phyloP scores from a whole-genome alignment of 2,797 vertebrate genomes.

The Balearica regulorum region DNA sequence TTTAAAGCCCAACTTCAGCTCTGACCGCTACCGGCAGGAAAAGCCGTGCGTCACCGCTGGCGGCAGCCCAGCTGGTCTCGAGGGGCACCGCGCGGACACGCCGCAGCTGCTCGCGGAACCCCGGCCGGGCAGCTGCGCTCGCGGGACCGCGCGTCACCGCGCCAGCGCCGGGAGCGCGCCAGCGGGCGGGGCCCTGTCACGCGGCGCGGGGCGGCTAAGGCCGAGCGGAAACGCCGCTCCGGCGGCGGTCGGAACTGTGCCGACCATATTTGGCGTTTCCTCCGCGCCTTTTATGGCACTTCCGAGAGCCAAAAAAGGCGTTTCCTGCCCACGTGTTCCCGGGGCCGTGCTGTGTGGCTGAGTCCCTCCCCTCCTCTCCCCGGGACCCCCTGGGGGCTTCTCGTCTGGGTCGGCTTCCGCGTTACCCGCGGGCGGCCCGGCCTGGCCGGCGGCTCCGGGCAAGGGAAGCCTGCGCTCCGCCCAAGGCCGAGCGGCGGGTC shows the following conservation, averaged over 20 bases:
- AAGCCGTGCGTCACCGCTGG: neutral
- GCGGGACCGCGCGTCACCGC: no score
- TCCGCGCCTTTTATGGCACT: neutral
- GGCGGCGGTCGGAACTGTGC: neutral
- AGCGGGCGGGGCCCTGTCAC: neutral
- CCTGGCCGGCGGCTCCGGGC: neutral
- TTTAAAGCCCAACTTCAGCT: neutral
- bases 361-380: accelerated
- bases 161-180: neutral
- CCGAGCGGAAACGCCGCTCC: neutral
- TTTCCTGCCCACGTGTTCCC: neutral
- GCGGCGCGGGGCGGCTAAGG: neutral
- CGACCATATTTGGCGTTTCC: slow-evolving; percentile 15
- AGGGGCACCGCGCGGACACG: neutral
- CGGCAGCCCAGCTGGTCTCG: neutral
- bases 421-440: accelerated
- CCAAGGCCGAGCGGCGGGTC: neutral
- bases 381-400: no score
- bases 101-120: no score
- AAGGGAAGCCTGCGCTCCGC: neutral
- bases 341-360: neutral
- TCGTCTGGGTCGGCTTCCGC: no score
- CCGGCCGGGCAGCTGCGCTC: no score
- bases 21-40: neutral
- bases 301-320: slow-evolving; percentile 17